Evolutionary conservation across 1,140 invertebrate species (phyloP).

Genomic region (Nautilus pompilius): DNA sequence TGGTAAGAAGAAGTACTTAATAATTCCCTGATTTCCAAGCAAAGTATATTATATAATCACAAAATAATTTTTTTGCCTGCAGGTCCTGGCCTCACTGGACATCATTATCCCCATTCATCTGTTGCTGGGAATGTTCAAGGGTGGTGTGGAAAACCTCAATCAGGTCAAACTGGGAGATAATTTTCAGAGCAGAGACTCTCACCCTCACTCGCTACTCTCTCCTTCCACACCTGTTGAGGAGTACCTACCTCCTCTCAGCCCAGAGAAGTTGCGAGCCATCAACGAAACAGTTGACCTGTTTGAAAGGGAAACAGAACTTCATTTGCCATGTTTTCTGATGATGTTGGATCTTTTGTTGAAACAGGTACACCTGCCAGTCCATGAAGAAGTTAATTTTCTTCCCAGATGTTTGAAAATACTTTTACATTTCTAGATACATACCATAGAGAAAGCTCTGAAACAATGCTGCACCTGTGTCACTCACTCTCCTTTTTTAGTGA

Average conservation of each 20-base stretch:
- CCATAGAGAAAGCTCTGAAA: too few species aligned
- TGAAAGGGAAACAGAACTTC: conserved; percentile 52
- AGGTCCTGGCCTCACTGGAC: conserved; percentile 51
- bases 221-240: conserved; percentile 27
- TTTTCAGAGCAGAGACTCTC: conserved; percentile 12
- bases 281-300: conserved; percentile 38
- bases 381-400: too few species aligned
- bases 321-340: conserved; percentile 86
- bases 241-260: conserved; percentile 42
- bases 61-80: conserved; percentile 12
- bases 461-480: too few species aligned
- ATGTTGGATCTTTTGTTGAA: conserved; percentile 95
- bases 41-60: too few species aligned
- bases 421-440: too few species aligned
- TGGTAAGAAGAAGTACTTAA: too few species aligned
- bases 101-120: conserved; percentile 51
- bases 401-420: too few species aligned
- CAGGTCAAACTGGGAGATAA: conserved; percentile 16
- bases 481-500: too few species aligned
- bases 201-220: conserved; percentile 21
- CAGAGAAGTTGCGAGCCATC: conserved; percentile 29
- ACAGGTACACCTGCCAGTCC: conserved; percentile 65
- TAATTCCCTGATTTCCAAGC: too few species aligned
- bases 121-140: conserved; percentile 45
- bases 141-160: conserved; percentile 31